Evolutionary conservation across 1,140 invertebrate species (phyloP), one percentile per base, ranked within the genome.

Genomic region (Lordiphosa mommai): DNA sequence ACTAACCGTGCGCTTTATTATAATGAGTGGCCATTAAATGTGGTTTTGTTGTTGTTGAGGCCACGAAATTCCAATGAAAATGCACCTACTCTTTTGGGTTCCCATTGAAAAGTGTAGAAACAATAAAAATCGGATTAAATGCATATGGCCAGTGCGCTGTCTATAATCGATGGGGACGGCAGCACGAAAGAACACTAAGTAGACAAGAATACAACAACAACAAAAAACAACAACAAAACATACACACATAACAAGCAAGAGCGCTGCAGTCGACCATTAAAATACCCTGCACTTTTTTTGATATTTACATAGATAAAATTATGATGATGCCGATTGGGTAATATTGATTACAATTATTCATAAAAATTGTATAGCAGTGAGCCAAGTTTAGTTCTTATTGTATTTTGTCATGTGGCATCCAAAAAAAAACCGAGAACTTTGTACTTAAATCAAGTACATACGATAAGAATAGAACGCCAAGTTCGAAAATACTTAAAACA

Each of bases 41-140:
- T 73, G 67, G 66, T 56, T 76, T 41, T 58, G 60, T 50, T 60
- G 34, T 51, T 32, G 64, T 43, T 30, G 52, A 20, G 17, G 61
- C 36, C 9, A 38, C 55, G 43, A 72, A 82, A 79, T 84, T 84
- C 77, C 77, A 77, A 65, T 57, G 77, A 84, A 84, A 84, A 84
- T 84, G 72, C 77, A 82, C 71, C 77, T 63, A 60, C 60, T 14
- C 67, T 44, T 47, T 66, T 30, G 29, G 44, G 72, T 61, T 66
- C 64, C 64, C 76, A 82, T 82, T 82, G 76, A 61, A 76, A 72
- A 73, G 80, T 85, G 79, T 85, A 85, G 80, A 86, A 80, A 86
- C 74, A 86, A 86, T 86, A 86, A 86, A 85, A 86, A 86, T 64
- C 80, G 71, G 74, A 82, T 86, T 86, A 86, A 86, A 86, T 72